Evolutionary conservation across 1,140 invertebrate genomes (phyloP).

Genomic region (Eciton burchellii): DNA sequence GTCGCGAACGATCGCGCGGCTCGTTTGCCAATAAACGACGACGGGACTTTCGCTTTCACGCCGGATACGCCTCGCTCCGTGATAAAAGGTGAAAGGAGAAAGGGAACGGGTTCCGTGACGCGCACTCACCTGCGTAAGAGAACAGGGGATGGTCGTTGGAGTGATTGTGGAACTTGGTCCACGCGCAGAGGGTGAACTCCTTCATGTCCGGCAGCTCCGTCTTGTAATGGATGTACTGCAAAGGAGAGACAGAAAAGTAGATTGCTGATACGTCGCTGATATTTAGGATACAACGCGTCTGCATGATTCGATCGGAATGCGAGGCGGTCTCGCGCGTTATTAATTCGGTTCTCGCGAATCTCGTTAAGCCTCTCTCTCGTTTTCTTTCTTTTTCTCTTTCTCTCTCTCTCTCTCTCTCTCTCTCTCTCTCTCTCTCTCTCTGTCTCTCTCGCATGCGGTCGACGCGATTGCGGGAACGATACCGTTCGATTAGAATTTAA

Average conservation of each 20-base stretch:
- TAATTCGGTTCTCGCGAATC: constrained; percentile 39
- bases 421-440: too few species aligned
- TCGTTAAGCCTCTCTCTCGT: too few species aligned
- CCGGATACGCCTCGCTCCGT: background rate
- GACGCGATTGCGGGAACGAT: constrained; percentile 20
- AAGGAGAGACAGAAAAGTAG: constrained; percentile 1
- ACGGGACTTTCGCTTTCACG: constrained; percentile 60
- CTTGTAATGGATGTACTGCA: constrained; percentile 89
- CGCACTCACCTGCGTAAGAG: constrained; percentile 91
- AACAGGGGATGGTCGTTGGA: constrained; percentile 92
- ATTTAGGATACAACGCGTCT: too few species aligned
- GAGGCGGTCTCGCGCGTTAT: constrained; percentile 35
- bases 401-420: too few species aligned
- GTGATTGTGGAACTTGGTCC: constrained; percentile 93
- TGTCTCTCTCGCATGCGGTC: background rate
- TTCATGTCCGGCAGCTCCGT: constrained; percentile 90
- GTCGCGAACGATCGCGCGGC: too few species aligned
- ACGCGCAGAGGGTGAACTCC: constrained; percentile 93
- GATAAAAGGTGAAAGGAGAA: constrained; percentile 57
- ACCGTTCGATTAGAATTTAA: constrained; percentile 14
- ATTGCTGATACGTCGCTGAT: too few species aligned
- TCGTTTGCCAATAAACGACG: constrained; percentile 2
- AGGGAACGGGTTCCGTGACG: background rate
- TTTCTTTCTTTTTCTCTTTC: too few species aligned
- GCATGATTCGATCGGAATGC: too few species aligned